Evolutionary conservation across 1,140 invertebrate species (phyloP), one percentile per base, ranked within the genome.

Genomic region (Latrodectus geometricus): DNA sequence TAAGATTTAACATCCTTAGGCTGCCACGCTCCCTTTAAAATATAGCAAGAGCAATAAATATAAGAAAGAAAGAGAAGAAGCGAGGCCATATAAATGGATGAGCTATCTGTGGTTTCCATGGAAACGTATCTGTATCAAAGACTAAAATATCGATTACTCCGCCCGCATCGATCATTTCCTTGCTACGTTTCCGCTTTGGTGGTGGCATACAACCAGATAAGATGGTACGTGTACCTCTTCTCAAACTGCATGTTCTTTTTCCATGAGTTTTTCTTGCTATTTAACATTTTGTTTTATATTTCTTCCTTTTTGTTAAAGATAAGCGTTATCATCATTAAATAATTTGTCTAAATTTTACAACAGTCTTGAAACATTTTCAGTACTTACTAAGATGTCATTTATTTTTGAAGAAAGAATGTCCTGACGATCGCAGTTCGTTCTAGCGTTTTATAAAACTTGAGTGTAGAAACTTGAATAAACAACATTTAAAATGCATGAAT

Each of bases 121-220:
- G 56, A 52, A 83, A 83, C 80, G 80, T 65, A 74, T 83, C 72
- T 74, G 80, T 75, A 65, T 74, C 80, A 56, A 83, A 83, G 72
- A 54, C 56, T 17, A 23, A 70, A 83, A 72, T 83, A 83, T 83
- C 80, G 80, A 83, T 83, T 83, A n/a, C 79, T 81, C 70, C 21
- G 65, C 79, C 77, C 79, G 69, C 79, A 81, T 81, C 79, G 79
- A 81, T 81, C 79, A 81, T 81, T 81, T 79, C 49, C 79, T 81
- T 81, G n/a, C 56, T 78, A 48, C 79, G 79, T 70, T 70, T 81
- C 68, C 56, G 35, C 76, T 78, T 78, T 76, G 52, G 54, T 76
- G 21, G 74, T 21, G 23, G 54, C 52, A 12, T 14, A 14, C 0
- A 14, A 52, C n/a, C 52, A 61, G 52, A 76, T 76, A 76, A 76